Evolutionary conservation across 1,140 invertebrate species (phyloP).

Genomic region (Stegodyphus mimosarum): DNA sequence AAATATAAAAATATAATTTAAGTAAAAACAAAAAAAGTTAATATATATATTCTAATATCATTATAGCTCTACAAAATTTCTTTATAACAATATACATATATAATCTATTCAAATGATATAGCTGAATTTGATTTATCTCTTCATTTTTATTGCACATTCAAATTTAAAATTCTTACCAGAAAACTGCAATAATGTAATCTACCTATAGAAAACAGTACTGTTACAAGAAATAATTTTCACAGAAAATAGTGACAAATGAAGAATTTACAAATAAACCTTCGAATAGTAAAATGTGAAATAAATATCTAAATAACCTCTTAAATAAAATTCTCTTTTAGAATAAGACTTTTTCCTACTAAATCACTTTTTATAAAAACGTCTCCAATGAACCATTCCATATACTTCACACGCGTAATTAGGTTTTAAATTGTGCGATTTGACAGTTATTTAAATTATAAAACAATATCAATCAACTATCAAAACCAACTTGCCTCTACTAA

Average conservation of each 20-base stretch:
- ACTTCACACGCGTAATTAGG: background rate
- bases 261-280: background rate
- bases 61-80: background rate
- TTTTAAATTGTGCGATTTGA: slow-evolving; percentile 59
- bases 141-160: background rate
- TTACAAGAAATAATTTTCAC: background rate
- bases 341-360: background rate
- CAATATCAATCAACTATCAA: slow-evolving; percentile 18
- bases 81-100: background rate
- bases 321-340: background rate
- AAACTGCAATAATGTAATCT: background rate
- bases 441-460: slow-evolving; percentile 52
- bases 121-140: background rate
- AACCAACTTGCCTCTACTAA: slow-evolving; percentile 27
- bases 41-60: background rate
- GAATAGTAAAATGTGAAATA: background rate
- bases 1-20: background rate
- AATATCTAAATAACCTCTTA: background rate
- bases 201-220: background rate
- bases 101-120: background rate
- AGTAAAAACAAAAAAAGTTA: background rate
- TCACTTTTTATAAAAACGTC: background rate
- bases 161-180: background rate
- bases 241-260: no score
- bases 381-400: background rate